Base-by-base conservation (phyloP, 2,113 vertebrate genomes). In the Myocastor coypus region DNA sequence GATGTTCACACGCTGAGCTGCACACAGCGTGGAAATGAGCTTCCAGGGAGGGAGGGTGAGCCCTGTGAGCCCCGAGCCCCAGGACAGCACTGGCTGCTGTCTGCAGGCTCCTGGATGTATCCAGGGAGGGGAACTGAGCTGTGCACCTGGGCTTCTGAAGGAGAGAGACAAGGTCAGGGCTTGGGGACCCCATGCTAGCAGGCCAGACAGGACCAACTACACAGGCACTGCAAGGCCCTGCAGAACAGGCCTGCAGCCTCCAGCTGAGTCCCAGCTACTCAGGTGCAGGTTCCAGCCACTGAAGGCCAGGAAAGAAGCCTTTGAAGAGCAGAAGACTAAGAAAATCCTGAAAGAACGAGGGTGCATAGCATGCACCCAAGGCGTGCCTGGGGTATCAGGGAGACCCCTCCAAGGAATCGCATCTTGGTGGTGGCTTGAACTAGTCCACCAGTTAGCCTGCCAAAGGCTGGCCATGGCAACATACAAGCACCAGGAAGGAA, bases 201-300 rank as follows among this genome's bases (percentile, higher is more conserved):
- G 1, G 0, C 16, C 7, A 34, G 24, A 2, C 20, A 24, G 24
- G 42, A 46, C 12, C 6, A 30, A 14, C 66, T 19, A 2, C 19
- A 8, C 24, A 7, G 26, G 42, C 1, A 0, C 24, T 10, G 6
- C 30, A 0, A 0, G 50, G 28, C 16, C 4, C 9, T 26, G 22
- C 10, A 57, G 11, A 11, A 22, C 7, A 8, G 30, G 10, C 3
- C 55, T 9, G 12, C 28, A 0, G 5, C 52, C 52, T 42, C 1
- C 8, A 19, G 52, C 11, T 37, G n/a, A 40, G 24, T 10, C 20
- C 55, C 13, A 4, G 1, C 61, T 55, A 28, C 22, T 34, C n/a
- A 1, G 3, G 20, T 0, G 12, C 3, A 10, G 40, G 24, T 32
- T 85, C 40, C 4, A 28, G 22, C 61, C 42, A 3, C 8, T 9